These are phyloP conservation scores for Tenthredo mesomela DNA, from an alignment of 2,888 invertebrate species.

Conservation along the genomic window DNA sequence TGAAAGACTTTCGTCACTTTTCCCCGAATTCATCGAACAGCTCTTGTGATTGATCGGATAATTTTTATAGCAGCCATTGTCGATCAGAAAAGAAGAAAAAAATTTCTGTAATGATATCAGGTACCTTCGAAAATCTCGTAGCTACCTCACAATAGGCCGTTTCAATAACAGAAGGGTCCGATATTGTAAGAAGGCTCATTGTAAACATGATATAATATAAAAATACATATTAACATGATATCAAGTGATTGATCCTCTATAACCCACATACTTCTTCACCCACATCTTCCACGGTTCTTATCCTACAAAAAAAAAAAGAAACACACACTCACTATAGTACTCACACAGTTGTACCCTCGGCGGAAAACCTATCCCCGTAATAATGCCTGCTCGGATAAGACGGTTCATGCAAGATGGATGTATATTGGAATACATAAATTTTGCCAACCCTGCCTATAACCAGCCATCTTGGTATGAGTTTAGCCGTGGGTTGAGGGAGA, in stretches of 20 bases:
- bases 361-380: slow-evolving; percentile 43
- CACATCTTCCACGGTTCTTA: slow-evolving; percentile 9
- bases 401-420: slow-evolving; percentile 53
- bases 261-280: slow-evolving; percentile 12
- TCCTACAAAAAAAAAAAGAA: not conserved
- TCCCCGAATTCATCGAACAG: not conserved
- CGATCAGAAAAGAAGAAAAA: not conserved
- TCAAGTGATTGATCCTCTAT: slow-evolving; percentile 59
- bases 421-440: slow-evolving; percentile 55
- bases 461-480: not conserved
- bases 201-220: slow-evolving; percentile 31
- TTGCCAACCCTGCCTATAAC: slow-evolving; percentile 31
- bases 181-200: slow-evolving; percentile 24
- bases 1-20: slow-evolving; percentile 16
- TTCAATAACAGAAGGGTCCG: slow-evolving; percentile 40
- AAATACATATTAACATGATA: slow-evolving; percentile 60
- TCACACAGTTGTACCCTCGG: slow-evolving; percentile 7
- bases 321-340: not conserved
- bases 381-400: slow-evolving; percentile 49
- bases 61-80: not conserved
- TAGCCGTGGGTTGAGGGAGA: not conserved
- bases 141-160: slow-evolving; percentile 18
- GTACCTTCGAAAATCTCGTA: slow-evolving; percentile 26
- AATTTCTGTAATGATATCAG: not conserved
- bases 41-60: not conserved